These are phyloP conservation scores for Leptinotarsa peninsularis DNA, from an alignment of 2,888 invertebrate species.

Conservation along the genomic window DNA sequence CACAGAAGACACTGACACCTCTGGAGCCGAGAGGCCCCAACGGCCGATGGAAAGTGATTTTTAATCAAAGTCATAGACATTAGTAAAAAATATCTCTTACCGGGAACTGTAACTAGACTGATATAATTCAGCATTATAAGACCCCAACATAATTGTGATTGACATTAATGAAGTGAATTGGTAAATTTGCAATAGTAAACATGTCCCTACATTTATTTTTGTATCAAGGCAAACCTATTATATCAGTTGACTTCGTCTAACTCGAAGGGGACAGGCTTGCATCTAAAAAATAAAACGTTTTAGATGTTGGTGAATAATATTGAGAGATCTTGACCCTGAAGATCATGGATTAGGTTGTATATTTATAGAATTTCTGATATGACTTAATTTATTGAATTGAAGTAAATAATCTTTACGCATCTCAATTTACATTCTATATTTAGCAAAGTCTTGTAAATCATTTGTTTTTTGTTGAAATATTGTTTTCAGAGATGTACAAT, in stretches of 20 bases:
- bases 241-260: constrained; percentile 19
- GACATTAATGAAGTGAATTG: constrained; percentile 41
- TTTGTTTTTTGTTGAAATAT: not conserved
- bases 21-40: constrained; percentile 40
- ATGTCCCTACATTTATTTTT: constrained; percentile 41
- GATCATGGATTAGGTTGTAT: not conserved
- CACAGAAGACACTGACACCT: constrained; percentile 47
- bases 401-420: too few relatives aligned
- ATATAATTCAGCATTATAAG: constrained; percentile 11
- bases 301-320: not conserved
- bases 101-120: constrained; percentile 14
- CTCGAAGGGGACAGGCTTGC: constrained; percentile 28
- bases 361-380: not conserved
- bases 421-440: not conserved
- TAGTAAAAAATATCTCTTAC: not conserved
- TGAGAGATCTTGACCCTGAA: not conserved
- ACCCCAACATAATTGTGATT: constrained; percentile 33
- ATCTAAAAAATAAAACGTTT: not conserved
- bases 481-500: too few relatives aligned
- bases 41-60: constrained; percentile 58
- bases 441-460: not conserved
- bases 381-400: not conserved
- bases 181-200: constrained; percentile 41
- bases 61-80: constrained; percentile 32
- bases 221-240: constrained; percentile 36